phyloP scores from a whole-genome alignment of 2,797 vertebrate species.

The Gymnothorax javanicus region DNA sequence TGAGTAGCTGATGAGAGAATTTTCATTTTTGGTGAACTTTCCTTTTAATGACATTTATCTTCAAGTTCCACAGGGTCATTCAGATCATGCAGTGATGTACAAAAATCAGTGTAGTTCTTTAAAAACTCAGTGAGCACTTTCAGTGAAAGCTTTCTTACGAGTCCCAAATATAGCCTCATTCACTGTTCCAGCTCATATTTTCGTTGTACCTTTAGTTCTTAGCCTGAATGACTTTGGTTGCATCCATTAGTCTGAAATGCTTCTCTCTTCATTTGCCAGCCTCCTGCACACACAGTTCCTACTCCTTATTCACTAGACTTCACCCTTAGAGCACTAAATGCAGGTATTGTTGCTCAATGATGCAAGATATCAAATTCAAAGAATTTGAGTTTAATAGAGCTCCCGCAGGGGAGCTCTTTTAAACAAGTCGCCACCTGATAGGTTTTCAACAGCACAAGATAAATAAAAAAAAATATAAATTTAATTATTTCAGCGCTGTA shows the following conservation, averaged over 20 bases:
- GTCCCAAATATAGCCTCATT: neutral
- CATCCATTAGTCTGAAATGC: neutral
- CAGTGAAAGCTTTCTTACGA: neutral
- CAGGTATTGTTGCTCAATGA: too few relatives aligned
- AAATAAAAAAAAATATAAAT: too few relatives aligned
- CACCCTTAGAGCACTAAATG: too few relatives aligned
- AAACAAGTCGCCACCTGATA: too few relatives aligned
- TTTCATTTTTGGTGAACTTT: too few relatives aligned
- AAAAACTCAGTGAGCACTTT: neutral
- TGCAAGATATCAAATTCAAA: too few relatives aligned
- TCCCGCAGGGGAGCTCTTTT: too few relatives aligned
- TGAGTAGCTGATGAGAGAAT: too few relatives aligned
- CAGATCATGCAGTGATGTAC: neutral
- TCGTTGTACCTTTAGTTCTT: neutral
- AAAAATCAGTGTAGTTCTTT: neutral
- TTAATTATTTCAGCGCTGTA: too few relatives aligned
- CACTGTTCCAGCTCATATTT: constrained; percentile 3
- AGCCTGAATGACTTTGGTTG: constrained; percentile 1
- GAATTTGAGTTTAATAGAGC: too few relatives aligned
- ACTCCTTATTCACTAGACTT: neutral
- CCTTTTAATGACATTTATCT: too few relatives aligned
- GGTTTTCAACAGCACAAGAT: too few relatives aligned
- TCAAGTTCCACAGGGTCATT: neutral
- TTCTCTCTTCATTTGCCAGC: neutral
- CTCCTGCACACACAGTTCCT: neutral